These are phyloP conservation scores for Plagiodera versicolora DNA, from an alignment of 2,888 invertebrate genomes.

Conservation along the genomic window DNA sequence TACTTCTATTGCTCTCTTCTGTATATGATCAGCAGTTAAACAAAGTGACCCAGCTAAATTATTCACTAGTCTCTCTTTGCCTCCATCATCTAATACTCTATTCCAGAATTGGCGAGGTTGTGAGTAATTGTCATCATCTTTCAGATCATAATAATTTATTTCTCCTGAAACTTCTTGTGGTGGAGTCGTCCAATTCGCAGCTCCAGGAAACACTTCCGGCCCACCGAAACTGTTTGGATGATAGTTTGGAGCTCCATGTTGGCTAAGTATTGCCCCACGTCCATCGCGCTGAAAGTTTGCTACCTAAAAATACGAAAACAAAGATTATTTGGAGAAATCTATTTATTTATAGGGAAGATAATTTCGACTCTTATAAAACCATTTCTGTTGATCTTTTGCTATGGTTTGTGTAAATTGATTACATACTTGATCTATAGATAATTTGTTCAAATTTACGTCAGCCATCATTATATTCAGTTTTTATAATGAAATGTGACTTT, in stretches of 20 bases:
- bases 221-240: constrained; percentile 93
- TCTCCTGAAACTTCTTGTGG: constrained; percentile 68
- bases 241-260: constrained; percentile 88
- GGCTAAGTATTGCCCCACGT: constrained; percentile 72
- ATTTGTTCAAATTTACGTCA: no score
- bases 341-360: not conserved
- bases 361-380: no score
- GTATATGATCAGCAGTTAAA: constrained; percentile 76
- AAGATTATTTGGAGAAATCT: no score
- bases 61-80: constrained; percentile 67
- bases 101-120: constrained; percentile 81
- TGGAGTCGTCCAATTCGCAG: constrained; percentile 62
- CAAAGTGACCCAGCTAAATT: constrained; percentile 79
- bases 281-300: constrained; percentile 89
- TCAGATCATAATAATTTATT: constrained; percentile 73
- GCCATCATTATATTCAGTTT: no score
- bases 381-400: no score
- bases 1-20: constrained; percentile 78
- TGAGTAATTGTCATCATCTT: constrained; percentile 81
- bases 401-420: no score
- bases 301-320: constrained; percentile 58
- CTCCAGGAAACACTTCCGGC: constrained; percentile 66
- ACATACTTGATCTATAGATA: no score
- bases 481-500: no score
- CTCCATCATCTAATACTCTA: constrained; percentile 73